Evolutionary conservation across 2,888 invertebrate genomes (phyloP), one percentile per base, ranked within the genome.

Genomic region (Holacanthella duospinosa): DNA sequence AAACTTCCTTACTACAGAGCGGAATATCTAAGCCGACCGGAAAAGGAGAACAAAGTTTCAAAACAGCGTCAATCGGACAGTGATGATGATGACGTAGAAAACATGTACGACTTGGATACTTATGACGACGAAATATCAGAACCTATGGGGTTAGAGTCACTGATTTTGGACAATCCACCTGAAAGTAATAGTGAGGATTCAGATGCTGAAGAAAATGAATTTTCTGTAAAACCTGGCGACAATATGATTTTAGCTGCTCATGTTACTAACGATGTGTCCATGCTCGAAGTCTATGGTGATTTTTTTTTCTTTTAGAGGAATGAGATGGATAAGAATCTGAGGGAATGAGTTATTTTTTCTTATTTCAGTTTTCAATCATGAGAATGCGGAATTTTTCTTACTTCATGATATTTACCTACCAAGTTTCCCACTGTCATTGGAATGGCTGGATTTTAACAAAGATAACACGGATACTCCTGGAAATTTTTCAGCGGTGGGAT

Each of bases 351-450:
- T 9, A 9, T 25, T 6, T 56, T 25, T 27, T 56, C 25, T 56
- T 64, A 29, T 80, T 81, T 65, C 78, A 89, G 91, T 96, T 60
- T 93, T 89, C 77, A 96, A 97, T 78, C 88, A 89, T 76, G 84
- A 84, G 54, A 90, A 91, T 75, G 88, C 85, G 48, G 89, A 92
- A 0, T 84, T 95, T 66, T 99, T 94, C 75, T 88, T 92, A 1
- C 95, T 96, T 76, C 96, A 97, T 76, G 95, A 97, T 77, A 84
- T 93, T 64, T 79, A 93, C 26, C 78, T 99, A 64, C 88, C 93
- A 0, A 86, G 90, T 71, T 90, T 91, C 76, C 95, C 96, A 0
- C 80, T 97, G 16, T 91, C 92, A 74, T 83, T 96, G 59, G 95
- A 96, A 77, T 93, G 94, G 90, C 80, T 97, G 63, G 88, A 88